Conservation (phyloP, 2,113 vertebrate genomes). For the Carassius gibelio region DNA sequence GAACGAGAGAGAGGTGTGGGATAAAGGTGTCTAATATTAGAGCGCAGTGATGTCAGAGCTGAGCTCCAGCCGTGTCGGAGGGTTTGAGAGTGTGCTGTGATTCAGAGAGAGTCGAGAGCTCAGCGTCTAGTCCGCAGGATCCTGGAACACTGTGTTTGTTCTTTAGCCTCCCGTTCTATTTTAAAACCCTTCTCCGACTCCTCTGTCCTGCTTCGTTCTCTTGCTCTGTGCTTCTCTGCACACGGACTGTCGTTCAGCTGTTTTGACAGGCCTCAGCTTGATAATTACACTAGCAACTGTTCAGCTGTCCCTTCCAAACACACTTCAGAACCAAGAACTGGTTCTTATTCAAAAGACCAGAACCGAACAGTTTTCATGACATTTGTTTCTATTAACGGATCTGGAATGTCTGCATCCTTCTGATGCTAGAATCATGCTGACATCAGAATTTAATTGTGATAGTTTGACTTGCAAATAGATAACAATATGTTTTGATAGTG, state of each 20-base stretch:
- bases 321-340: slow-evolving; percentile 3
- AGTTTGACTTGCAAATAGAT: neutral
- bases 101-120: slow-evolving; percentile 67
- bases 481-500: too few species aligned
- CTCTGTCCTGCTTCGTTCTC: neutral
- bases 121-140: slow-evolving; percentile 64
- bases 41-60: slow-evolving; percentile 69
- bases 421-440: neutral
- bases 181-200: neutral
- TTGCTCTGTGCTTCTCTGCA: neutral
- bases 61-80: slow-evolving; percentile 73
- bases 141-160: slow-evolving; percentile 35
- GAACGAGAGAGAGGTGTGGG: neutral
- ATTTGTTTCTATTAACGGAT: neutral
- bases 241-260: neutral
- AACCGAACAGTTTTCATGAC: neutral
- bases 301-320: neutral
- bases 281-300: slow-evolving; percentile 38
- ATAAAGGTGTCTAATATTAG: slow-evolving; percentile 74
- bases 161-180: slow-evolving; percentile 8
- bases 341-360: neutral
- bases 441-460: neutral
- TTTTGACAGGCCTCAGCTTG: slow-evolving; percentile 37
- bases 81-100: slow-evolving; percentile 69
- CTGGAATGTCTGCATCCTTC: neutral